A percentile compares a stretch with the other conserved stretches of the same genome.
Conservation (phyloP, 2,888 invertebrate genomes). For the Acleris literana region DNA sequence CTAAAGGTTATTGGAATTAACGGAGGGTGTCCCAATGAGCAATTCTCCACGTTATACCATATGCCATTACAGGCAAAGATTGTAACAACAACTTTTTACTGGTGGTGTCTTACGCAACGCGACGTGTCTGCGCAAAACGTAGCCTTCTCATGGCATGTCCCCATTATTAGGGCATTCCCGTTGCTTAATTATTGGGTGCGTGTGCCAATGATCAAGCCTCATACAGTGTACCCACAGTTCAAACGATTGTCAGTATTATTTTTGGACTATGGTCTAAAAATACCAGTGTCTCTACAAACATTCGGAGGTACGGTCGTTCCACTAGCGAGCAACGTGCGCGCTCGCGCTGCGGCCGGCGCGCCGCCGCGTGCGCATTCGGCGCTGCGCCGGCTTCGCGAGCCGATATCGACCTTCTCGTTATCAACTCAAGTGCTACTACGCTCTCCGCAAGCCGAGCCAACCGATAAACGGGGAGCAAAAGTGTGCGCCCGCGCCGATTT, state of each 20-base stretch:
- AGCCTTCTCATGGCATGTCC: slow-evolving; percentile 19
- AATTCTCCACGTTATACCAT: neutral
- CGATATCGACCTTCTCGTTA: slow-evolving; percentile 76
- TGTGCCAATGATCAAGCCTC: slow-evolving; percentile 49
- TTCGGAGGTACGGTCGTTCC: slow-evolving; percentile 48
- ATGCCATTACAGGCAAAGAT: neutral
- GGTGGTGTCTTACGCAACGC: slow-evolving; percentile 5
- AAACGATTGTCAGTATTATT: slow-evolving; percentile 71
- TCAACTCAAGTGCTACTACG: slow-evolving; percentile 70
- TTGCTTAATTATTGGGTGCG: slow-evolving; percentile 35
- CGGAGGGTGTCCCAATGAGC: too few species aligned
- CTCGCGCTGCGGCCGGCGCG: neutral
- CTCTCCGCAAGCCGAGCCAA: slow-evolving; percentile 50
- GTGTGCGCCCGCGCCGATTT: slow-evolving; percentile 80
- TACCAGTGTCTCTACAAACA: slow-evolving; percentile 71
- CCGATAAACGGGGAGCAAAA: slow-evolving; percentile 81
- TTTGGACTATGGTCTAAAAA: slow-evolving; percentile 71
- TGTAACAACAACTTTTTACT: neutral
- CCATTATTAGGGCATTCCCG: slow-evolving; percentile 39
- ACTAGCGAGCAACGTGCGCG: slow-evolving; percentile 34
- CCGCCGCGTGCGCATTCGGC: slow-evolving; percentile 29
- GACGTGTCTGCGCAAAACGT: slow-evolving; percentile 13
- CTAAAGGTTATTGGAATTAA: neutral
- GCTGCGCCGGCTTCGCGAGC: slow-evolving; percentile 45
- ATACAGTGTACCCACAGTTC: slow-evolving; percentile 59